Conservation (phyloP, 2,797 vertebrate genomes). For the Rhabdomys pumilio region DNA sequence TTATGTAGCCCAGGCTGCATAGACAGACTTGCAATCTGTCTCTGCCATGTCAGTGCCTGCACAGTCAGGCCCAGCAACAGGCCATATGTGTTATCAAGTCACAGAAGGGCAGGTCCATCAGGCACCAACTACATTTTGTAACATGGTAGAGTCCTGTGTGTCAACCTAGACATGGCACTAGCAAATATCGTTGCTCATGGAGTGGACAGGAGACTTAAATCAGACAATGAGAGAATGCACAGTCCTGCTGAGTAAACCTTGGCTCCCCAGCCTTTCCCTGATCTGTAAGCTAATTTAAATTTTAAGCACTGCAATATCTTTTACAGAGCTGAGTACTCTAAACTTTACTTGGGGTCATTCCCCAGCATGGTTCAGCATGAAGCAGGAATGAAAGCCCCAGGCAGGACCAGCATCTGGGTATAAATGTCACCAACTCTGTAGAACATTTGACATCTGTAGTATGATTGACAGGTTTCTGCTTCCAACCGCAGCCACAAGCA, state of each 20-base stretch:
- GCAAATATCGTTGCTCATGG: accelerated
- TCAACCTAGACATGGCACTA: not conserved
- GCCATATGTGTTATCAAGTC: not conserved
- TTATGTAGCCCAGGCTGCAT: not conserved
- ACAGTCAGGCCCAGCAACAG: not conserved
- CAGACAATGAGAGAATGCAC: accelerated
- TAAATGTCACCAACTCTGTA: not conserved
- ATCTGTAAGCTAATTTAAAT: not conserved
- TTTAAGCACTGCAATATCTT: not conserved
- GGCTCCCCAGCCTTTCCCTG: not conserved
- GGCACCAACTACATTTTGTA: too few species aligned
- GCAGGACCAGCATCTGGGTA: not conserved
- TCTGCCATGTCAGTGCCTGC: not conserved
- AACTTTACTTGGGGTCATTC: not conserved
- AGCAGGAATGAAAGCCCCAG: too few species aligned
- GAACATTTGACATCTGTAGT: not conserved
- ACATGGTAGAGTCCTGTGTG: not conserved
- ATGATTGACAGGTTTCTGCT: not conserved
- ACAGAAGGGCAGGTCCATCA: not conserved
- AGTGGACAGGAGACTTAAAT: not conserved
- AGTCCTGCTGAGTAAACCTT: accelerated
- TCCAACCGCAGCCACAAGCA: not conserved
- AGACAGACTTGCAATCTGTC: not conserved
- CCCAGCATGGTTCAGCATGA: not conserved
- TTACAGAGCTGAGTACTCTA: not conserved